Base-by-base conservation (phyloP, 2,888 invertebrate species). In the Orchestes rusci region DNA sequence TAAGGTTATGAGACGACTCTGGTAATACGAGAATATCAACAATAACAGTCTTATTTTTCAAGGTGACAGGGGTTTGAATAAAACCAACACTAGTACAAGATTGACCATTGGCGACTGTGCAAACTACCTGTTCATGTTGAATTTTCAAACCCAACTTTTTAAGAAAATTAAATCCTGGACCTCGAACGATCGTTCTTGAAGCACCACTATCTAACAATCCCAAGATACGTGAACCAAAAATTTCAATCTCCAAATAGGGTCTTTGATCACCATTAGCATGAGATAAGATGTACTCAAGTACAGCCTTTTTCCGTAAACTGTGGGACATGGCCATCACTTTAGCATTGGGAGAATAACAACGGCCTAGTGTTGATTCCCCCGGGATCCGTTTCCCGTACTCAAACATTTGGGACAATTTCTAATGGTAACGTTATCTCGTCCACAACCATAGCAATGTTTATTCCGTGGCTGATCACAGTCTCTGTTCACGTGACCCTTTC, bases 221-320 rank as follows among this genome's bases (percentile, higher is more conserved):
- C 10, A 5, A n/a, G 4, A 23, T 36, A 1, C 23, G 2, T 16
- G 10, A 3, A n/a, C 38, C 29, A 7, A 38, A 29, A 16, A 38
- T 16, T 2, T 16, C 10, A n/a, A 43, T 23, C 16, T 37, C 16
- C 17, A 43, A 16, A 19, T 37, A 43, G 4, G 43, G 37, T 16
- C 42, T n/a, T 29, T 42, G 42, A 36, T 42, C 35, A 3, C 42
- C 41, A 12, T 42, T 29, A 7, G 29, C 30, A 27, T 42, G 36
- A 28, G 27, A 16, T 15, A 42, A 30, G 3, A 42, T 42, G 19
- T 19, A 42, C 18, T 27, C 15, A 8, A 34, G n/a, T 2, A 17
- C 2, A 2, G 23, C 8, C 8, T 23, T 23, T 23, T 23, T 29
- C 12, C 3, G 29, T 10, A n/a, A n/a, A n/a, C n/a, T n/a, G n/a